A percentile compares a stretch with the other conserved stretches of the same genome.
Conservation (phyloP, 2,888 invertebrate species). For the Therioaphis trifolii region DNA sequence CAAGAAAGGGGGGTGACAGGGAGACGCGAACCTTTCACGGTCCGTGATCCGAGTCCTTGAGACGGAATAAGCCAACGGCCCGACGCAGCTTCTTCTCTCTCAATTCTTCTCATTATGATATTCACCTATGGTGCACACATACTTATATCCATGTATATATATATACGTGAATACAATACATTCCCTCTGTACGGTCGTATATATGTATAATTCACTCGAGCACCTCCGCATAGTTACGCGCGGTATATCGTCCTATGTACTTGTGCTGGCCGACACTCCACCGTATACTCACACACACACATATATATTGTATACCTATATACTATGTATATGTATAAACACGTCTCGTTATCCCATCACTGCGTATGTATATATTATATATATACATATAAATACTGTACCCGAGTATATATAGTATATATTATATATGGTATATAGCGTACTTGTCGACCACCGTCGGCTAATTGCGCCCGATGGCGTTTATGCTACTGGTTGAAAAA, state of each 20-base stretch:
- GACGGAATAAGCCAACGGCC: conserved; percentile 47
- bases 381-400: not conserved
- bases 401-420: not conserved
- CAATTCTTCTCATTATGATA: conserved; percentile 31
- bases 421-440: not conserved
- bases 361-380: not conserved
- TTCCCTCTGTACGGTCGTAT: no score
- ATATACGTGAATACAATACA: not conserved
- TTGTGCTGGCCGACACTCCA: not conserved
- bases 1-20: no score
- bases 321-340: not conserved
- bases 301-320: no score
- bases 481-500: conserved; percentile 47
- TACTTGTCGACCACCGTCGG: conserved; percentile 24
- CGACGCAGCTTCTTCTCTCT: conserved; percentile 27
- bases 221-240: conserved; percentile 1
- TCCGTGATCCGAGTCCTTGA: conserved; percentile 52
- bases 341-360: conserved; percentile 57
- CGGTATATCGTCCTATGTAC: conserved; percentile 14
- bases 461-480: conserved; percentile 54
- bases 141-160: not conserved
- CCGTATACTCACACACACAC: no score
- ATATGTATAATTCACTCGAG: not conserved
- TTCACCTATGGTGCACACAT: conserved; percentile 12
- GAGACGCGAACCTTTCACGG: conserved; percentile 57